Conservation (phyloP, 2,888 invertebrate genomes). For the Thecophora atra region DNA sequence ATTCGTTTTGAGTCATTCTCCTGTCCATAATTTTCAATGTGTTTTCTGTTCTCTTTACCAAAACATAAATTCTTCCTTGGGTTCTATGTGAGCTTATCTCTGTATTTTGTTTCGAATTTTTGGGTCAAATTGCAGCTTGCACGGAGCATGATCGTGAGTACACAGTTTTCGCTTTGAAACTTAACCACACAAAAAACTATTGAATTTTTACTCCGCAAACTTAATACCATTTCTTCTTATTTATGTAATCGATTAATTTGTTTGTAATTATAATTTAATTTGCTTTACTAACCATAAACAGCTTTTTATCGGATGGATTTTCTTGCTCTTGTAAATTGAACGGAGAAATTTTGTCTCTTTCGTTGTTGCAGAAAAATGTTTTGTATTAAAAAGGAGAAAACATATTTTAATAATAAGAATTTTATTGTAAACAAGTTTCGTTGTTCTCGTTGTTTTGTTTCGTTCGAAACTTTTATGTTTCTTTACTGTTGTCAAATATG, state of each 20-base stretch:
- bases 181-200: not conserved
- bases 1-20: constrained; percentile 12
- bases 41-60: constrained; percentile 37
- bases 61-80: constrained; percentile 26
- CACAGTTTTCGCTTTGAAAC: constrained; percentile 53
- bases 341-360: not conserved
- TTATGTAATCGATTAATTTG: not conserved
- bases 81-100: constrained; percentile 41
- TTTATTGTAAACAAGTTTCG: not conserved
- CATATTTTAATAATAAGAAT: not conserved
- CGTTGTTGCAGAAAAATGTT: not conserved
- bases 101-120: constrained; percentile 47
- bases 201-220: not conserved
- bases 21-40: constrained; percentile 14
- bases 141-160: constrained; percentile 93
- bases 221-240: not conserved
- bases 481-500: not conserved
- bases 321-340: not conserved
- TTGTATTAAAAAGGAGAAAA: not conserved
- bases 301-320: no score
- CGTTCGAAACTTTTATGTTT: not conserved
- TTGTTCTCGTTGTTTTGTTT: not conserved
- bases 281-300: no score
- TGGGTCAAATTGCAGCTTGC: constrained; percentile 74
- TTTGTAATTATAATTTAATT: not conserved